These are phyloP conservation scores for Reticulitermes lucifugus DNA, from an alignment of 2,888 invertebrate species.

Conservation along the genomic window DNA sequence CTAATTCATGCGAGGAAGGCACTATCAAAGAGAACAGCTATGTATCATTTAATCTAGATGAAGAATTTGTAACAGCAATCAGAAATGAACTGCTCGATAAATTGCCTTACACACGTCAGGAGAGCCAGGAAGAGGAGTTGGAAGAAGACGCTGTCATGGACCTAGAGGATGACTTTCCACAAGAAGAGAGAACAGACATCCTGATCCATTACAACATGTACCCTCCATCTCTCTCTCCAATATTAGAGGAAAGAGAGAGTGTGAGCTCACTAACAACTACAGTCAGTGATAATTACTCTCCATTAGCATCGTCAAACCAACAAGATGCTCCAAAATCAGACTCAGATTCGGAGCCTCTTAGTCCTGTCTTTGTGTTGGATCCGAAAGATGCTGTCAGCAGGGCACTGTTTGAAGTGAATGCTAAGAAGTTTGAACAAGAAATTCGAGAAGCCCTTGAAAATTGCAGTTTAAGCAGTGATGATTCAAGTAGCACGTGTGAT, in stretches of 20 bases:
- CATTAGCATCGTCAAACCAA: slow-evolving; percentile 19
- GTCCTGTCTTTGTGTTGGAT: slow-evolving; percentile 56
- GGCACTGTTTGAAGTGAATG: slow-evolving; percentile 48
- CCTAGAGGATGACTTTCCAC: slow-evolving; percentile 53
- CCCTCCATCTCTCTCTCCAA: slow-evolving; percentile 71
- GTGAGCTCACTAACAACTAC: slow-evolving; percentile 55
- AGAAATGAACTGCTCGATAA: slow-evolving; percentile 78
- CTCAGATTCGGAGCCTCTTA: slow-evolving; percentile 51
- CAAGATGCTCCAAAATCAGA: slow-evolving; percentile 39
- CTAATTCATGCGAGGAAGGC: slow-evolving; percentile 35
- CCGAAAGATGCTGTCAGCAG: slow-evolving; percentile 46
- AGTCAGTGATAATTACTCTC: slow-evolving; percentile 49
- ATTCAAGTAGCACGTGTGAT: slow-evolving; percentile 48
- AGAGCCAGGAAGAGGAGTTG: slow-evolving; percentile 61
- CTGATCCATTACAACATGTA: slow-evolving; percentile 66
- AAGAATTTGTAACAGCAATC: slow-evolving; percentile 77
- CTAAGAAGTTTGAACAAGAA: slow-evolving; percentile 53
- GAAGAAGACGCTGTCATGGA: slow-evolving; percentile 56
- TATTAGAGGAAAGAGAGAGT: slow-evolving; percentile 69
- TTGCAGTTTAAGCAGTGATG: slow-evolving; percentile 51
- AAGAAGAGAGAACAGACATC: slow-evolving; percentile 54
- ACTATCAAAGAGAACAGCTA: slow-evolving; percentile 63
- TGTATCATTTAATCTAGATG: slow-evolving; percentile 73
- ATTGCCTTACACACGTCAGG: slow-evolving; percentile 72
- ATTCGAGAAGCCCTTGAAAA: slow-evolving; percentile 55